These are phyloP conservation scores for Balearica regulorum DNA, from an alignment of 2,797 vertebrate species.

Conservation along the genomic window DNA sequence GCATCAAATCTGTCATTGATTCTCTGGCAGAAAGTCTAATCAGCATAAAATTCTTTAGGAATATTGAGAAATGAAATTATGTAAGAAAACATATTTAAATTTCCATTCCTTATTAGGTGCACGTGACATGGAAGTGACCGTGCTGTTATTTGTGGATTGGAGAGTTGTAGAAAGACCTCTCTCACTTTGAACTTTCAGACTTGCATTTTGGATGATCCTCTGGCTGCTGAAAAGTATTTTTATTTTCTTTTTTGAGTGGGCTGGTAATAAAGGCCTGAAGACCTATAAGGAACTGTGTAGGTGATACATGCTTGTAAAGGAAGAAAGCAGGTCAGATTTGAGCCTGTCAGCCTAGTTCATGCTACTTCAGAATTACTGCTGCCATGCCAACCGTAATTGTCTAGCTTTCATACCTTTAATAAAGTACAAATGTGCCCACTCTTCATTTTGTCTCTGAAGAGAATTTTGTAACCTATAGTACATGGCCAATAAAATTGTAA, in stretches of 20 bases:
- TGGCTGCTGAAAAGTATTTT: conserved; percentile 7
- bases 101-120: neutral
- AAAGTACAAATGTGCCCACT: conserved; percentile 6
- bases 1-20: neutral
- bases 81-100: neutral
- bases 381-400: conserved; percentile 28
- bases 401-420: neutral
- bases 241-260: neutral
- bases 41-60: neutral
- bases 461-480: neutral
- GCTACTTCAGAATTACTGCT: conserved; percentile 36
- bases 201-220: conserved; percentile 20
- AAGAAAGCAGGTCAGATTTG: neutral
- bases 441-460: neutral
- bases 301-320: neutral
- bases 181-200: conserved; percentile 20
- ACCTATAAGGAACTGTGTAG: neutral
- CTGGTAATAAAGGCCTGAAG: neutral
- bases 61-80: neutral
- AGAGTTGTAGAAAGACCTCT: conserved; percentile 24
- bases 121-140: neutral
- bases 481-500: neutral
- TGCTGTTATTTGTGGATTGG: conserved; percentile 11
- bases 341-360: neutral
- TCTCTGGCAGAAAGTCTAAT: neutral